Percentiles rank a stretch among this genome's conserved stretches.
Conservation (phyloP, 2,113 vertebrate genomes). For the Cyanocitta stelleri region DNA sequence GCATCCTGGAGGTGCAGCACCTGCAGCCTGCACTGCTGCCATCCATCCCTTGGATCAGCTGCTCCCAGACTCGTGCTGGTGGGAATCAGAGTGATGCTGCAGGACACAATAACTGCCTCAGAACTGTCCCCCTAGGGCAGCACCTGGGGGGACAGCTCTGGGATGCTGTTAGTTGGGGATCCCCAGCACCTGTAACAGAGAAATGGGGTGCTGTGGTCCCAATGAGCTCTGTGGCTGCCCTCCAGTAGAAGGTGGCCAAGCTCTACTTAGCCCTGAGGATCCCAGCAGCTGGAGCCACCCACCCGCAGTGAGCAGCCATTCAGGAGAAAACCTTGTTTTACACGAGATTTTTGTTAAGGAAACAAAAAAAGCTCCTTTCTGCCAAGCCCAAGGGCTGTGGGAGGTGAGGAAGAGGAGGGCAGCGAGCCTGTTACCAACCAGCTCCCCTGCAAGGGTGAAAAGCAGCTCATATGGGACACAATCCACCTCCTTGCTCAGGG, state of each 20-base stretch:
- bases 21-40: neutral
- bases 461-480: neutral
- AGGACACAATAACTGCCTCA: neutral
- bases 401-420: neutral
- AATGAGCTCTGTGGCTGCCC: neutral
- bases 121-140: too few relatives aligned
- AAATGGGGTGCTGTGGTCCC: fast-evolving
- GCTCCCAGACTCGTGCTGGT: fast-evolving
- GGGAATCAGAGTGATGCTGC: neutral
- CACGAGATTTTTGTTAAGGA: neutral
- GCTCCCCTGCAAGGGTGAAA: neutral
- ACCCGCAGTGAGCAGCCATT: neutral
- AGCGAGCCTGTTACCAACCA: neutral
- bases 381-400: neutral
- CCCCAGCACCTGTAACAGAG: fast-evolving
- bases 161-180: neutral
- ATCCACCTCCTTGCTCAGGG: neutral
- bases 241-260: neutral
- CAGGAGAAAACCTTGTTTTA: neutral
- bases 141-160: neutral
- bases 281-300: neutral
- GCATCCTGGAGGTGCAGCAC: neutral
- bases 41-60: neutral
- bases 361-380: neutral
- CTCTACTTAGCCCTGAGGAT: neutral